Evolutionary conservation across 2,888 invertebrate species (phyloP), one percentile per base, ranked within the genome.

Genomic region (Cheilosia vernalis): DNA sequence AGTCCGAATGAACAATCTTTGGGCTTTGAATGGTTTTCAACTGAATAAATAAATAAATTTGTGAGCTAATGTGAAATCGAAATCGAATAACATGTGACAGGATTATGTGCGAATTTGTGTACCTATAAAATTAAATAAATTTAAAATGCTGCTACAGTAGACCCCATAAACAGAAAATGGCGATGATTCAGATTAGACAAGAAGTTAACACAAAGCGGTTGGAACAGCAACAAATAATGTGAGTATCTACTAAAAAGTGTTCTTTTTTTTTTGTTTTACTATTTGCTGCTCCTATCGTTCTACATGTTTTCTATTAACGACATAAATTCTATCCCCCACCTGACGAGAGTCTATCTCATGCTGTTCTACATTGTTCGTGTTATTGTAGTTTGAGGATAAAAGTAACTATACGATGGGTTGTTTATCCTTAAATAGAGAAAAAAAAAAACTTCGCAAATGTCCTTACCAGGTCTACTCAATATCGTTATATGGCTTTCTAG

Each of bases 21-120:
- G 33, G 56, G 37, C 19, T 49, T 44, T 70, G 30, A 55, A 63
- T 63, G 33, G 17, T 47, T 47, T 73, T 63, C 19, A 37, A 47
- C 40, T n/a, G 15, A 67, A 67, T 61, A 56, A 60, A 67, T 80
- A 56, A 74, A 69, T 37, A 69, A 33, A 47, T 63, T 55, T 61
- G 37, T 9, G 40, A 30, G 30, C n/a, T 67, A 61, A 55, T 72
- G 49, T 40, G 6, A 33, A 33, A 17, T 56, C 33, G 4, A 56
- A 21, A 30, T 30, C 30, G 30, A 30, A 30, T 30, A 30, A 30
- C 30, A 30, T 30, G 30, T 30, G n/a, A 66, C 6, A 37, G 21
- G 19, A 80, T 19, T 44, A 61, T 53, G 58, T 61, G 37, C 27
- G 30, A n/a, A 67, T 24, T 44, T 66, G 51, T 60, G 17, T 58